Evolutionary conservation across 2,888 invertebrate genomes (phyloP), one percentile per base, ranked within the genome.

Genomic region (Eupithecia subfuscata): DNA sequence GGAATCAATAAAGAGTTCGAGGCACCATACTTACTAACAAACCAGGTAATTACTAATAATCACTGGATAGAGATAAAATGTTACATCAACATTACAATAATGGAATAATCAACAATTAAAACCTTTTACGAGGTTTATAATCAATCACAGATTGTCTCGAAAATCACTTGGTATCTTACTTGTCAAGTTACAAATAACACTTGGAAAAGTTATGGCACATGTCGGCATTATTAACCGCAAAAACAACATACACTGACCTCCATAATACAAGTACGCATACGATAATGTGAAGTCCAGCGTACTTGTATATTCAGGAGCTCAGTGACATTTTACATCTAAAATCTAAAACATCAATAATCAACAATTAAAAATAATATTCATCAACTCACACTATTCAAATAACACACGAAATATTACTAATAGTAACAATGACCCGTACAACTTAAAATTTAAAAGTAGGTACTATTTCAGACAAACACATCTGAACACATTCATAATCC

Each of bases 401-500:
- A 75, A 63, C 69, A 74, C 72, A 71, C 30, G 70, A 69, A 70
- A 69, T 52, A 69, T 69, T 70, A 73, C 64, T 30, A 43, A 48
- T 3, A 68, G 22, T 37, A 75, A 67, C 73, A 30, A 71, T 65
- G 71, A 72, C 76, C 75, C 52, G 52, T 56, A 56, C 43, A 43
- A 71, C 63, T 16, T 65, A 56, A 34, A 70, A 69, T 70, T 71
- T 73, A 56, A 68, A 74, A 78, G 74, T 72, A 79, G 30, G 30
- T 30, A 2, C 77, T 80, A 78, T 69, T 45, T 60, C 70, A 73
- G 75, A 75, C 74, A 40, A 67, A 22, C 40, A 40, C 8, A 40
- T 30, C 34, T 56, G 72, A 77, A 80, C 75, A 82, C 79, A 77
- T 77, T 82, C 75, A 83, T 81, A 82, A 80, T 80, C 75, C 69